These are phyloP conservation scores for Solenopsis invicta DNA, from an alignment of 1,140 invertebrate species.

Conservation along the genomic window DNA sequence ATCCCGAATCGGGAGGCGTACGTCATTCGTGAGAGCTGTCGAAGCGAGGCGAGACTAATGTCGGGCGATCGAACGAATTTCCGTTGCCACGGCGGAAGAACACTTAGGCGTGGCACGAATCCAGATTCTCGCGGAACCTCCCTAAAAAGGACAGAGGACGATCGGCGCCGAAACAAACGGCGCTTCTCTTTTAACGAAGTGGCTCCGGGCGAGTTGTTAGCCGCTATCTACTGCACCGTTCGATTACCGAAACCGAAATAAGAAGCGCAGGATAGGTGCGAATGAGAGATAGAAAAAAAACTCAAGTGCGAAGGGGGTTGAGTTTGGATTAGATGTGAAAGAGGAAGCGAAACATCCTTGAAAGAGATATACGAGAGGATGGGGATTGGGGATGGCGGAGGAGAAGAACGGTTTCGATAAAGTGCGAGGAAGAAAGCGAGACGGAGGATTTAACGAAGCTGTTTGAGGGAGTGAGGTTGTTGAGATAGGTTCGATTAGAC, in stretches of 20 bases:
- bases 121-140: conserved; percentile 67
- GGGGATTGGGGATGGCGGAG: background rate
- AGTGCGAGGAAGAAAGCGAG: conserved; percentile 10
- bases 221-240: conserved; percentile 35
- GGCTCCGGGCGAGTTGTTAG: conserved; percentile 28
- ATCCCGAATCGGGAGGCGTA: background rate
- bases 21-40: conserved; percentile 4
- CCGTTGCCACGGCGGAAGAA: conserved; percentile 45
- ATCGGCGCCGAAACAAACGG: conserved; percentile 37
- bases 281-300: conserved; percentile 28
- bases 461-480: conserved; percentile 20
- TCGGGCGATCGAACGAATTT: conserved; percentile 73
- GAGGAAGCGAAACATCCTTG: background rate
- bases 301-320: background rate
- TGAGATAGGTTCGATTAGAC: conserved; percentile 44
- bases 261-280: conserved; percentile 7
- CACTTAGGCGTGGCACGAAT: conserved; percentile 71
- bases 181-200: conserved; percentile 49
- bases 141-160: conserved; percentile 25
- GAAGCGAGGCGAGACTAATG: conserved; percentile 68
- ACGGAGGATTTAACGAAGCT: conserved; percentile 39
- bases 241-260: conserved; percentile 34
- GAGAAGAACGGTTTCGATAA: background rate
- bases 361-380: conserved; percentile 19
- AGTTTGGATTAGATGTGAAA: conserved; percentile 40